Percentiles rank a stretch among this genome's conserved stretches.
Conservation (phyloP, 2,113 vertebrate species). For the Lepus americanus region DNA sequence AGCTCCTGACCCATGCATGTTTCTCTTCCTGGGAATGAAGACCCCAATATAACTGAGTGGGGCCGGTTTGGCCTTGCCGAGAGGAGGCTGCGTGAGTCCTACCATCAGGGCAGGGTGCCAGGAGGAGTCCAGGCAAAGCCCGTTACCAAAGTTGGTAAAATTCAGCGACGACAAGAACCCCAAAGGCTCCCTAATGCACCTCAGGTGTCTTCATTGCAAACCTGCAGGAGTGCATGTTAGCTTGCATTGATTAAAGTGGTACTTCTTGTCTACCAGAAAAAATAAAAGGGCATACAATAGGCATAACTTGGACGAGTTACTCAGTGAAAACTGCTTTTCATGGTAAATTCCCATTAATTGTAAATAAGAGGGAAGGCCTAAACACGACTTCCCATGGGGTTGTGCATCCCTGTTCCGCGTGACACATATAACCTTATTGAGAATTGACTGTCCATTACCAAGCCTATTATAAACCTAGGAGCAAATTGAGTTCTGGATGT, state of each 20-base stretch:
- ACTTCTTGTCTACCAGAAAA: background rate
- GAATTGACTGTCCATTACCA: background rate
- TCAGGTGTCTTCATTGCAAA: background rate
- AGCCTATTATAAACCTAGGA: background rate
- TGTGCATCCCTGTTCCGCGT: fast-evolving
- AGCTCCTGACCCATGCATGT: background rate
- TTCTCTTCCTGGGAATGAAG: background rate
- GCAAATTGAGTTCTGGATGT: background rate
- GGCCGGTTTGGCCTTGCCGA: no score
- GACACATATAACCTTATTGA: background rate
- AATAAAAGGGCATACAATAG: background rate
- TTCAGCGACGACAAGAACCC: background rate
- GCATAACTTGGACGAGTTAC: background rate
- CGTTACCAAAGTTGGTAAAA: background rate
- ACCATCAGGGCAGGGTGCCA: no score
- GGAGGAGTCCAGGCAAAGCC: background rate
- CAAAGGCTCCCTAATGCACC: background rate
- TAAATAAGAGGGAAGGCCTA: background rate
- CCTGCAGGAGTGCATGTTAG: background rate
- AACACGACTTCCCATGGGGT: background rate
- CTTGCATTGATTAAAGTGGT: background rate
- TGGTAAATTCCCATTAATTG: background rate
- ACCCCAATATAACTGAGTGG: no score
- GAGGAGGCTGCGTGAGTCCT: background rate
- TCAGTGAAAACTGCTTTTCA: constrained; percentile 43